A percentile compares a stretch with the other conserved stretches of the same genome.
Conservation (phyloP, 2,888 invertebrate genomes). For the Eilema caniola region DNA sequence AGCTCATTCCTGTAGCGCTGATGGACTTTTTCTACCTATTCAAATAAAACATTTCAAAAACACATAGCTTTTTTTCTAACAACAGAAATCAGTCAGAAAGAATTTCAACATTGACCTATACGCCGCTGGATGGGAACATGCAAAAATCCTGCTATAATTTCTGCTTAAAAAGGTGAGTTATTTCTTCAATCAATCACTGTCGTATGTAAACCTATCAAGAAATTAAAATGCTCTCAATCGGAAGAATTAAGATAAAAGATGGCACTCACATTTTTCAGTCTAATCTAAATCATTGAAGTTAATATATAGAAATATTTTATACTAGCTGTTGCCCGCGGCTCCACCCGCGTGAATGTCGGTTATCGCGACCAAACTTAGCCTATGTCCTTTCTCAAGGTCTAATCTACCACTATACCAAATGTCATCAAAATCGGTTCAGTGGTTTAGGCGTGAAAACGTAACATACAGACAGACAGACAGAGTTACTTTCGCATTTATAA, state of each 20-base stretch:
- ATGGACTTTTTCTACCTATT: conserved; percentile 2
- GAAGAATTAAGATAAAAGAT: conserved; percentile 41
- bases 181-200: conserved; percentile 54
- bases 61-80: background rate
- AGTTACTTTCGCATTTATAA: too few relatives aligned
- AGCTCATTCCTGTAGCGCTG: conserved; percentile 22
- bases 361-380: too few relatives aligned
- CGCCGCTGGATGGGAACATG: background rate
- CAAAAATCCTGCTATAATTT: conserved; percentile 6
- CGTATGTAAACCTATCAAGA: conserved; percentile 49
- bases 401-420: too few relatives aligned
- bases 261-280: conserved; percentile 23
- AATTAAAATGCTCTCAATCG: conserved; percentile 51
- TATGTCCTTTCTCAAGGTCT: too few relatives aligned
- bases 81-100: background rate
- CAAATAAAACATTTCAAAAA: background rate
- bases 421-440: too few relatives aligned
- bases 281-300: background rate
- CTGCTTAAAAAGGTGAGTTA: conserved; percentile 18
- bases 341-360: too few relatives aligned
- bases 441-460: too few relatives aligned
- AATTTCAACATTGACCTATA: background rate
- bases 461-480: too few relatives aligned
- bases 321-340: too few relatives aligned
- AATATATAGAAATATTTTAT: too few relatives aligned